Conservation (phyloP, 2,113 vertebrate species). For the Dolichallabes microphthalmus region DNA sequence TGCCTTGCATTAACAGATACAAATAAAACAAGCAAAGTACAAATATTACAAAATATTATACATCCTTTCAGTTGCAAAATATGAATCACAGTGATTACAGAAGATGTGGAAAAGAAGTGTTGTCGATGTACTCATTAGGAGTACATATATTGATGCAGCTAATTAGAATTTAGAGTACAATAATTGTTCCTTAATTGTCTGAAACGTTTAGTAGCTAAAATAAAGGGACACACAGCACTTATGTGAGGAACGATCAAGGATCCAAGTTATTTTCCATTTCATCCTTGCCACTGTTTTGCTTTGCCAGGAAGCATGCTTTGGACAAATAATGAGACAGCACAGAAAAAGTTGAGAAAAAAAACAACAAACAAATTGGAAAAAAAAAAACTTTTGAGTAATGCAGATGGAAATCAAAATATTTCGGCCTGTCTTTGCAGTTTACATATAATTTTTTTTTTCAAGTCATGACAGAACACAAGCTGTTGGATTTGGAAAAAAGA, state of each 20-base stretch:
- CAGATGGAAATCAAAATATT: slow-evolving; percentile 20
- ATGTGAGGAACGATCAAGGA: neutral
- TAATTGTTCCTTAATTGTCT: slow-evolving; percentile 15
- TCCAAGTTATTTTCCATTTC: neutral
- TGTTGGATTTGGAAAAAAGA: slow-evolving; percentile 23
- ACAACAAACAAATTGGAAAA: slow-evolving; percentile 36
- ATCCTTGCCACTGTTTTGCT: neutral
- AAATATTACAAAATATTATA: slow-evolving; percentile 51
- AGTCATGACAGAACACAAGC: slow-evolving; percentile 38
- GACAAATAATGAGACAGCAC: slow-evolving; percentile 28
- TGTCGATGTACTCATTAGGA: neutral
- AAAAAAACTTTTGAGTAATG: slow-evolving; percentile 31
- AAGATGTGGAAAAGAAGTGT: slow-evolving; percentile 14
- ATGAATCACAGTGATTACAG: slow-evolving; percentile 39
- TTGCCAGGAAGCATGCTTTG: slow-evolving; percentile 4
- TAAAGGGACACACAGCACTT: neutral
- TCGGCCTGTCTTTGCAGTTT: slow-evolving; percentile 30
- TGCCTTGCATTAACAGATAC: slow-evolving; percentile 24
- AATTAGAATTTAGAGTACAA: slow-evolving; percentile 13
- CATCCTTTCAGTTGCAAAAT: slow-evolving; percentile 54
- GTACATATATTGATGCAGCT: neutral
- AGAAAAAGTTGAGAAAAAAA: slow-evolving; percentile 42
- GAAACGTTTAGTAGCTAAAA: neutral
- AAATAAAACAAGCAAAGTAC: neutral
- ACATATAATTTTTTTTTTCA: slow-evolving; percentile 20